Percentiles rank a stretch among this genome's conserved stretches.
These are phyloP conservation scores for Eupithecia subumbrata DNA, from an alignment of 2,888 invertebrate genomes.

Conservation along the genomic window DNA sequence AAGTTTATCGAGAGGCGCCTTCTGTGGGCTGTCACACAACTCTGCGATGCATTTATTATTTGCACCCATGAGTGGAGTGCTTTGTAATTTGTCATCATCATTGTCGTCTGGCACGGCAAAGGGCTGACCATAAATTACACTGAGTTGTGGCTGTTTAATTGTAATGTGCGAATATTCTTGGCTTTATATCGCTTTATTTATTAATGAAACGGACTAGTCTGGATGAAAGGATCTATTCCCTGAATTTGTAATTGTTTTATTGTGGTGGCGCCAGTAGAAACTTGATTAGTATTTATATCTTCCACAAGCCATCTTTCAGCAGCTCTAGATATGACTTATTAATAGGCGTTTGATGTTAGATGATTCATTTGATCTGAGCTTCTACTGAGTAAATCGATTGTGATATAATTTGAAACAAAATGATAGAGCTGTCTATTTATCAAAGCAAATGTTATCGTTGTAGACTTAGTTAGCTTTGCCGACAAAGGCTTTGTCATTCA, in stretches of 20 bases:
- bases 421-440: not conserved
- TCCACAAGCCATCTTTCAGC: not conserved
- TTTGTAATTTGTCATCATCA: slow-evolving; percentile 44
- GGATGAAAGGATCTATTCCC: slow-evolving; percentile 19
- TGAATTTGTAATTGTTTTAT: slow-evolving; percentile 1
- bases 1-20: too few relatives aligned
- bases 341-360: not conserved
- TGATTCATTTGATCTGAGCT: not conserved
- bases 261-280: slow-evolving; percentile 1
- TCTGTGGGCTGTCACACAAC: not conserved
- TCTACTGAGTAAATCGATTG: not conserved
- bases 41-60: slow-evolving; percentile 30
- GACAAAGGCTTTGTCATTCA: not conserved
- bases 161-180: slow-evolving; percentile 32
- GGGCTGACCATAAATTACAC: slow-evolving; percentile 30
- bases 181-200: slow-evolving; percentile 22
- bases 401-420: not conserved
- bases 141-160: slow-evolving; percentile 32
- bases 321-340: not conserved
- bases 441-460: not conserved
- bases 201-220: slow-evolving; percentile 20
- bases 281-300: slow-evolving; percentile 4
- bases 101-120: slow-evolving; percentile 41
- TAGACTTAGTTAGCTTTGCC: not conserved
- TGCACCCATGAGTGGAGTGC: slow-evolving; percentile 32